Evolutionary conservation across 2,113 vertebrate genomes (phyloP).

Genomic region (Ailuropoda melanoleuca): DNA sequence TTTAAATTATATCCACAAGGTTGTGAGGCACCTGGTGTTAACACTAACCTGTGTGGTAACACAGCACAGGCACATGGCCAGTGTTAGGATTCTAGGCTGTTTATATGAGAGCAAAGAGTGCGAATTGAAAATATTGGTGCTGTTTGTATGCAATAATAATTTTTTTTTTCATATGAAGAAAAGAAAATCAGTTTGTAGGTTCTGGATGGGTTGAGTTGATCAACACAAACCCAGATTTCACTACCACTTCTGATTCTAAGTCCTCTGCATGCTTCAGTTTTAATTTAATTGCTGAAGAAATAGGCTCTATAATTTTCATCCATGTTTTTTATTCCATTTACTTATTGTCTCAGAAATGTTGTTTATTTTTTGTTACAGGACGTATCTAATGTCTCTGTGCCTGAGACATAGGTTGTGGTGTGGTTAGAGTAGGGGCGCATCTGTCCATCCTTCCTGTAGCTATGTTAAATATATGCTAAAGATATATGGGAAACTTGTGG

Average conservation of each 20-base stretch:
- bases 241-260: not conserved
- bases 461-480: not conserved
- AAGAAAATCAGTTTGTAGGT: constrained; percentile 10
- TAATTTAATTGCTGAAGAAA: constrained; percentile 22
- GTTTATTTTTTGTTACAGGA: not conserved
- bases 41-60: not conserved
- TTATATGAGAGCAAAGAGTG: not conserved
- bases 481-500: not conserved
- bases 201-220: not conserved
- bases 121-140: not conserved
- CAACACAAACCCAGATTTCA: not conserved
- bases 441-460: not conserved
- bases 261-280: not conserved
- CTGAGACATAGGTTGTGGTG: not conserved
- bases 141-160: not conserved
- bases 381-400: not conserved
- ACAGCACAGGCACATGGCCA: not conserved
- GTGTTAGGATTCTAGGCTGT: not conserved
- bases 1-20: not conserved
- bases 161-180: not conserved
- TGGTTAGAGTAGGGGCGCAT: not conserved
- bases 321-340: not conserved
- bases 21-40: not conserved
- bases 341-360: not conserved
- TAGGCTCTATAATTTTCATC: not conserved